Percentiles rank a stretch among this genome's conserved stretches.
phyloP scores from a whole-genome alignment of 1,140 invertebrate species.

The Neoseiulus cucumeris region DNA sequence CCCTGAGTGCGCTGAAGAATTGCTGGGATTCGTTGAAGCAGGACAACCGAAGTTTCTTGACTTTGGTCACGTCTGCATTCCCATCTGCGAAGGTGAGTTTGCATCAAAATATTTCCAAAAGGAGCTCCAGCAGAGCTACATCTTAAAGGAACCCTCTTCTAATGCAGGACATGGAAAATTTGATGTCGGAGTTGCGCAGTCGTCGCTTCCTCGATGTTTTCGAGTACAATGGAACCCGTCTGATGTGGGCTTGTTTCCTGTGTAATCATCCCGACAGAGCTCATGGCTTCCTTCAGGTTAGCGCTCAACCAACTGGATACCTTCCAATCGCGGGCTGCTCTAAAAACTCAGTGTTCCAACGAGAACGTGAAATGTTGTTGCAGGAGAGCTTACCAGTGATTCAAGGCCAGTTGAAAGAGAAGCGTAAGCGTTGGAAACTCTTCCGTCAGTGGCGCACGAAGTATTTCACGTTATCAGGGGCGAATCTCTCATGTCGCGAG shows the following conservation, averaged over 20 bases:
- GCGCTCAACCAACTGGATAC: slow-evolving; percentile 16
- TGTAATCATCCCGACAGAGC: slow-evolving; percentile 77
- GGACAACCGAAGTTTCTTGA: slow-evolving; percentile 69
- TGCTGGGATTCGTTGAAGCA: slow-evolving; percentile 81
- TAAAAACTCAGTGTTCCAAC: not conserved
- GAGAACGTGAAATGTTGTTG: not conserved
- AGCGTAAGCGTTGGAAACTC: slow-evolving; percentile 74
- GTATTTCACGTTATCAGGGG: slow-evolving; percentile 78
- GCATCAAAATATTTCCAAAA: not conserved
- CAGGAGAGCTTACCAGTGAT: slow-evolving; percentile 24
- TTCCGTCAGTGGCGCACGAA: slow-evolving; percentile 73
- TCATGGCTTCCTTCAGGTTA: slow-evolving; percentile 47
- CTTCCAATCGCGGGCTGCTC: too few relatives aligned
- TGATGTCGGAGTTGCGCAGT: slow-evolving; percentile 63
- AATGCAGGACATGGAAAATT: slow-evolving; percentile 52
- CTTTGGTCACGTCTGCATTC: slow-evolving; percentile 75
- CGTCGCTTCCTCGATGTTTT: slow-evolving; percentile 79
- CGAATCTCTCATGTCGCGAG: slow-evolving; percentile 66
- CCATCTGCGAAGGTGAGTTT: slow-evolving; percentile 50
- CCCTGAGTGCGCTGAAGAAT: slow-evolving; percentile 59
- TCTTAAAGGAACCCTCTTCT: not conserved
- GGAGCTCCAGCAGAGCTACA: not conserved
- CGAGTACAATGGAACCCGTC: slow-evolving; percentile 42
- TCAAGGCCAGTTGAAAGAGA: slow-evolving; percentile 80
- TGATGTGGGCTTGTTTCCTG: slow-evolving; percentile 62